A percentile compares a stretch with the other conserved stretches of the same genome.
Evolutionary conservation across 2,113 vertebrate species (phyloP).

Genomic region (Etheostoma cragini): DNA sequence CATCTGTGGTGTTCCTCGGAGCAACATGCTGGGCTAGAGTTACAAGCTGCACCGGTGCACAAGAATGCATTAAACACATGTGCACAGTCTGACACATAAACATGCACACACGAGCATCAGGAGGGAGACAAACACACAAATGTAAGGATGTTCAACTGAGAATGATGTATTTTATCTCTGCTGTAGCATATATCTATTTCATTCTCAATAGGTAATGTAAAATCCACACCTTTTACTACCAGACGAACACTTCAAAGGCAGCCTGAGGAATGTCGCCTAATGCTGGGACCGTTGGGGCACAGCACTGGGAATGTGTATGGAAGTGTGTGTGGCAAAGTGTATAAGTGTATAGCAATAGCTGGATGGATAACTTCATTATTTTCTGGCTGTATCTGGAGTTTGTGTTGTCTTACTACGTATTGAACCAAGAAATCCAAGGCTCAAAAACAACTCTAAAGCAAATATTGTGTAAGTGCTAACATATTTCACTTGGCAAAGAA

Average conservation of each 20-base stretch:
- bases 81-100: constrained; percentile 26
- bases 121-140: background rate
- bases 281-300: constrained; percentile 5
- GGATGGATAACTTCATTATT: constrained; percentile 16
- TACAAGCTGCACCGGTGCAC: constrained; percentile 68
- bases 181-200: background rate
- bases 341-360: constrained; percentile 6
- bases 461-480: constrained; percentile 61
- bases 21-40: constrained; percentile 73
- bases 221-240: constrained; percentile 19
- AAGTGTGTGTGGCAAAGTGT: constrained; percentile 4
- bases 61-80: constrained; percentile 69
- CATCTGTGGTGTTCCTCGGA: constrained; percentile 74
- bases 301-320: background rate
- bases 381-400: constrained; percentile 32
- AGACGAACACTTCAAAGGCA: constrained; percentile 49
- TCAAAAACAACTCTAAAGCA: constrained; percentile 45
- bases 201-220: background rate
- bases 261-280: constrained; percentile 54
- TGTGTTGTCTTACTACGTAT: constrained; percentile 35
- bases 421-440: constrained; percentile 51
- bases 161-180: constrained; percentile 10
- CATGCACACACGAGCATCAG: constrained; percentile 2
- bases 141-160: constrained; percentile 7
- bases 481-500: constrained; percentile 61